Base-by-base conservation (phyloP, 2,888 invertebrate species). In the Stenodema calcarata region DNA sequence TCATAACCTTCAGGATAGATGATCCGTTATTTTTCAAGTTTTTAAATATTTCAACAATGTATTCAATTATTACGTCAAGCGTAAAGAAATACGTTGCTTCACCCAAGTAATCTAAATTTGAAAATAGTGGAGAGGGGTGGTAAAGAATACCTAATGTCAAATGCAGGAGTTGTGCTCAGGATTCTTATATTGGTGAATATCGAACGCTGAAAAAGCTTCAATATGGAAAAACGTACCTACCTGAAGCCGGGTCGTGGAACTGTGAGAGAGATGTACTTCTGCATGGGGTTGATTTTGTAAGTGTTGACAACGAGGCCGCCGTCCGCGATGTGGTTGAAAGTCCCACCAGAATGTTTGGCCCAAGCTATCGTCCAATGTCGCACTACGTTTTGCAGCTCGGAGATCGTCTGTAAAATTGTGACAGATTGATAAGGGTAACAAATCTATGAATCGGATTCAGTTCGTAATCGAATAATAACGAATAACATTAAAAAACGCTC, bases 241-340 rank as follows among this genome's bases (percentile, higher is more conserved):
- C 88, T 87, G 86, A 88, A 88, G 70, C 88, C 87, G 41, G 88
- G 83, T 54, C 87, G 87, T 11, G 89, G 89, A 6, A 89, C 75
- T 27, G 70, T 42, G 35, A 88, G 54, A 14, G 87, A 76, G 0
- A 88, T 47, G 28, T 62, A 83, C 42, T 88, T 88, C 87, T 88
- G 88, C 70, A 88, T 50, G 23, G 87, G 87, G 73, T 87, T 87
- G 54, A 88, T 85, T 76, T 87, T 87, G 83, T 88, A 87, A 16
- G 88, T 86, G 87, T 88, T 88, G 7, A 89, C 87, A 12, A 89
- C 87, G 30, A 89, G 84, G 27, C 87, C 87, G 41, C 88, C 88
- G 69, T 88, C 88, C 41, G 73, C 81, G 18, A 89, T 73, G 42
- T 88, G 89, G 44, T 87, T 88, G 75, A 87, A 88, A 0, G 88